These are phyloP conservation scores for Ictalurus punctatus DNA, from an alignment of 2,113 vertebrate genomes.

Conservation along the genomic window DNA sequence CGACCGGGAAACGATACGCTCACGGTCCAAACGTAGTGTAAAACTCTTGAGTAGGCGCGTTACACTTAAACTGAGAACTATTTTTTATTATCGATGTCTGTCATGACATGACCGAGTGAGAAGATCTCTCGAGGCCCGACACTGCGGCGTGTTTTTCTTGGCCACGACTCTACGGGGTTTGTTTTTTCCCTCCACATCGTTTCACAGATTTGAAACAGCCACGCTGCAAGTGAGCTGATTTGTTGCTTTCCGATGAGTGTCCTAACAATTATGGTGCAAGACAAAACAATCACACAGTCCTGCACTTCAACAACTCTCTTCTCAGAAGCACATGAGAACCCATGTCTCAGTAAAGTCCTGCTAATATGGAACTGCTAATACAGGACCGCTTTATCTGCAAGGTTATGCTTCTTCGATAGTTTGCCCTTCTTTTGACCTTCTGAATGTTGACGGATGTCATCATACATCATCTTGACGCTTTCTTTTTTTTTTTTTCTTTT, in stretches of 20 bases:
- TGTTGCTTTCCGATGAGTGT: slow-evolving; percentile 62
- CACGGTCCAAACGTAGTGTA: not conserved
- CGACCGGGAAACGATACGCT: not conserved
- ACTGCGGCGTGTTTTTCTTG: slow-evolving; percentile 65
- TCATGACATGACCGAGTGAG: not conserved
- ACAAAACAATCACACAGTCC: slow-evolving; percentile 55
- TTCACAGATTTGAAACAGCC: slow-evolving; percentile 66
- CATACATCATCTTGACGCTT: slow-evolving; percentile 11
- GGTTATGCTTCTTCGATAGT: not conserved
- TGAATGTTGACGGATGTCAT: slow-evolving; percentile 34
- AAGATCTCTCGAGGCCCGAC: slow-evolving; percentile 24
- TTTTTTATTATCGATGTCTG: not conserved
- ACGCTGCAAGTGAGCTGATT: slow-evolving; percentile 57
- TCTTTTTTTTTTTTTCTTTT: not conserved
- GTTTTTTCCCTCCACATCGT: slow-evolving; percentile 50
- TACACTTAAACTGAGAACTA: not conserved
- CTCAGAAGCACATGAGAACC: slow-evolving; percentile 68
- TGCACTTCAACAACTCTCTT: slow-evolving; percentile 51
- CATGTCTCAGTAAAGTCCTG: not conserved
- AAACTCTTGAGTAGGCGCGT: not conserved
- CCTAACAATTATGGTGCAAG: slow-evolving; percentile 58
- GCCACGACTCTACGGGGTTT: slow-evolving; percentile 26
- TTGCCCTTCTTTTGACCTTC: slow-evolving; percentile 33
- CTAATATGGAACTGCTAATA: not conserved
- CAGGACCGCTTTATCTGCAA: not conserved